Conservation (phyloP, 1,140 invertebrate species). For the Adoxophyes honmai region DNA sequence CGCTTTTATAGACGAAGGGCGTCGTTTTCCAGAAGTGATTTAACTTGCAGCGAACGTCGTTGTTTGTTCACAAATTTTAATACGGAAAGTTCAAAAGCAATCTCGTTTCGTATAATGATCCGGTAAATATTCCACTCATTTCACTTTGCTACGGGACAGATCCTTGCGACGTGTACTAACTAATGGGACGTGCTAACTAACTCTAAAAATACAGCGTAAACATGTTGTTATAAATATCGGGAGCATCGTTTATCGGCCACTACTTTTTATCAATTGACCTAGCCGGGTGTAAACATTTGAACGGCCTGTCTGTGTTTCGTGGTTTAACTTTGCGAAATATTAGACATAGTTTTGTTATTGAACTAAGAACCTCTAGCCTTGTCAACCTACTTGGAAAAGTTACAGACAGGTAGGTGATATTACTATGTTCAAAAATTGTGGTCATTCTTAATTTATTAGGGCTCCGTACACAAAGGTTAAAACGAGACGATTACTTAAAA, state of each 20-base stretch:
- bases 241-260: constrained; percentile 26
- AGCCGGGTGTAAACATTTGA: neutral
- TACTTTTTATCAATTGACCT: constrained; percentile 22
- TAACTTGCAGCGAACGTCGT: neutral
- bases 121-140: neutral
- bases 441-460: too few species aligned
- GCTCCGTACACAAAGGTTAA: too few species aligned
- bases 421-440: too few species aligned
- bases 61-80: constrained; percentile 10
- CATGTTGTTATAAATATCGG: constrained; percentile 28
- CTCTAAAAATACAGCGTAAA: constrained; percentile 21
- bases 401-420: too few species aligned
- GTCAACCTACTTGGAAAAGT: too few species aligned
- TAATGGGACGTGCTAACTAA: constrained; percentile 11
- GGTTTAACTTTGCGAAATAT: too few species aligned
- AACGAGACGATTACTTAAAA: too few species aligned
- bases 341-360: too few species aligned
- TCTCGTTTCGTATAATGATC: constrained; percentile 2
- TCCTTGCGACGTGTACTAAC: neutral
- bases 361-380: too few species aligned
- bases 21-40: neutral
- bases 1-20: constrained; percentile 5
- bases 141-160: neutral
- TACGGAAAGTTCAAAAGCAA: neutral
- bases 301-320: neutral